Base-by-base conservation (phyloP, 2,113 vertebrate genomes). In the Dromaius novaehollandiae region DNA sequence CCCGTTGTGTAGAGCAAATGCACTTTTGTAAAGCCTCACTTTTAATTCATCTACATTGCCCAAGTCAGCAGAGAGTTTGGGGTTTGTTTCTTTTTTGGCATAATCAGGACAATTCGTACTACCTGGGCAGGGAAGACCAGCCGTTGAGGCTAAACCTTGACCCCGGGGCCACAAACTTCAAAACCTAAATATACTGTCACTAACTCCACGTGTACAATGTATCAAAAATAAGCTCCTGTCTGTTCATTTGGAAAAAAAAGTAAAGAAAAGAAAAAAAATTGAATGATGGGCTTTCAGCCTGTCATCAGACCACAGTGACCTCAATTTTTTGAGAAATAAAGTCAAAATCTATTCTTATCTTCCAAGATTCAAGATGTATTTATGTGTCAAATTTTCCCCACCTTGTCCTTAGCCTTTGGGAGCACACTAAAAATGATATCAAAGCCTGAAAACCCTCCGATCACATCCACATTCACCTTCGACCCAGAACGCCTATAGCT, bases 261-360 rank as follows among this genome's bases (percentile, higher is more conserved):
- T 7, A 21, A 14, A 30, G 3, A 20, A 58, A 77, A 76, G 7
- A 50, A 22, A 34, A 95, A 95, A 44, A 38, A 66, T 68, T 98
- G 97, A 98, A 38, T 97, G 96, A 98, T 98, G 93, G 63, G 91
- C 95, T 96, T 97, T 98, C 97, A 98, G 65, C 71, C 93, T 97
- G 97, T 97, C 97, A 98, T 91, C 89, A 76, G 65, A 90, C 86
- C 90, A 60, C 81, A 38, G 90, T 85, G 96, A 98, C 97, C 97
- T 98, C 97, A 93, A 97, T 98, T 97, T 98, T 98, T 97, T 96
- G 87, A 97, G 93, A 98, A 96, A 93, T 95, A 76, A 98, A 98
- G 93, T 97, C 91, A 97, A 98, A 98, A 97, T 65, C 90, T 90
- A 88, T 83, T 86, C 75, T 97, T 97, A 96, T 97, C 96, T 96